Conservation (phyloP, 2,888 invertebrate species). For the Eupithecia pulchellata region DNA sequence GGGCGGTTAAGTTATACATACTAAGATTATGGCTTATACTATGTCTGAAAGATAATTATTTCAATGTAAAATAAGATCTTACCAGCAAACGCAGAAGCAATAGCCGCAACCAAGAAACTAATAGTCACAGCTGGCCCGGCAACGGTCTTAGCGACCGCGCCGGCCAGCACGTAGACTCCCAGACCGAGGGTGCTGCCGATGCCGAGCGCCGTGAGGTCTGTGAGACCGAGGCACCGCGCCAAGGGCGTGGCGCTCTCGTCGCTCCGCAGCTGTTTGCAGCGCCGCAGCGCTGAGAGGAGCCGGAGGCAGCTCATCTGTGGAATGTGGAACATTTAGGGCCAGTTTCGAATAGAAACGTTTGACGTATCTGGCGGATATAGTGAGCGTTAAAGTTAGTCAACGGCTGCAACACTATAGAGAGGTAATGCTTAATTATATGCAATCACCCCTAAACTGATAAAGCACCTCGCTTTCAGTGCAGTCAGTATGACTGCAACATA, state of each 20-base stretch:
- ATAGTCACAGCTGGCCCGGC: conserved; percentile 97
- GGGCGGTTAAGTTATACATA: too few species aligned
- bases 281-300: conserved; percentile 67
- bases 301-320: conserved; percentile 71
- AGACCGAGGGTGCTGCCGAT: conserved; percentile 96
- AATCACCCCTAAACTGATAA: too few species aligned
- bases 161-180: conserved; percentile 97
- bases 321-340: background rate
- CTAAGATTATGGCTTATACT: background rate
- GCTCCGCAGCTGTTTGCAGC: conserved; percentile 80
- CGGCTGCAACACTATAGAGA: too few species aligned
- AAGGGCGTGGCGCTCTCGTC: conserved; percentile 73
- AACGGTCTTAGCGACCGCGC: conserved; percentile 92
- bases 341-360: background rate
- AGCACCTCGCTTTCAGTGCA: too few species aligned
- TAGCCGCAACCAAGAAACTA: conserved; percentile 95
- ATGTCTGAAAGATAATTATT: background rate
- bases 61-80: conserved; percentile 45
- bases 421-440: too few species aligned
- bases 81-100: conserved; percentile 97
- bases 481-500: too few species aligned
- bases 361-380: too few species aligned
- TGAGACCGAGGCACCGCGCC: conserved; percentile 89
- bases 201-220: conserved; percentile 95
- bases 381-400: too few species aligned